phyloP scores from a whole-genome alignment of 2,113 vertebrate species.

The Rhinoptilus africanus region DNA sequence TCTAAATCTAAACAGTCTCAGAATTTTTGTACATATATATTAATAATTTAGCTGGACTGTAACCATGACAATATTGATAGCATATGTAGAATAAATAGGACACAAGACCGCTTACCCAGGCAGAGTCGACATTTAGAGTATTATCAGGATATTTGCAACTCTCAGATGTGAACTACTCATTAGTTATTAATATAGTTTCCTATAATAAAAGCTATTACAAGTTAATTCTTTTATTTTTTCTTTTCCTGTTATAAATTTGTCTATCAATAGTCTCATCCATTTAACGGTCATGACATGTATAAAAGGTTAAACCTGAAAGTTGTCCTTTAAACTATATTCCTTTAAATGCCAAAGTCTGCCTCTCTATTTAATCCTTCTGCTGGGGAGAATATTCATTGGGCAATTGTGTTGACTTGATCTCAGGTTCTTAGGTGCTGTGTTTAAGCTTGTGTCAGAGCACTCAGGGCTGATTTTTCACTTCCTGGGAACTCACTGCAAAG shows the following conservation, averaged over 20 bases:
- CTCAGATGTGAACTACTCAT: neutral
- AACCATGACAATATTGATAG: conserved; percentile 48
- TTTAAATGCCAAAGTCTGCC: conserved; percentile 3
- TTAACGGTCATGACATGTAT: neutral
- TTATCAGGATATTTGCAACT: neutral
- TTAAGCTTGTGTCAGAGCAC: neutral
- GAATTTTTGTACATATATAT: neutral
- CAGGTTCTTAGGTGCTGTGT: neutral
- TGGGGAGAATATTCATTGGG: neutral
- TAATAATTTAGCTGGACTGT: conserved; percentile 11
- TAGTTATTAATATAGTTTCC: neutral
- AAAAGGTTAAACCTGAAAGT: conserved; percentile 1
- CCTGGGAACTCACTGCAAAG: neutral
- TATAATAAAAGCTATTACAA: neutral
- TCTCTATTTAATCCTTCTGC: conserved; percentile 9
- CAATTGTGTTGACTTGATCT: neutral
- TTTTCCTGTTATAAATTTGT: neutral
- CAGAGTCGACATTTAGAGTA: neutral
- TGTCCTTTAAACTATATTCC: conserved; percentile 4
- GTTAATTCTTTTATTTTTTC: neutral
- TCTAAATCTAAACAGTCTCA: neutral
- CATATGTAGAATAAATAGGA: conserved; percentile 1
- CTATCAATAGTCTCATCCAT: neutral
- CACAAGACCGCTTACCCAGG: neutral
- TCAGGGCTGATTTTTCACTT: neutral